These are phyloP conservation scores for Pogonophryne albipinna DNA, from an alignment of 2,797 vertebrate genomes.

Conservation along the genomic window DNA sequence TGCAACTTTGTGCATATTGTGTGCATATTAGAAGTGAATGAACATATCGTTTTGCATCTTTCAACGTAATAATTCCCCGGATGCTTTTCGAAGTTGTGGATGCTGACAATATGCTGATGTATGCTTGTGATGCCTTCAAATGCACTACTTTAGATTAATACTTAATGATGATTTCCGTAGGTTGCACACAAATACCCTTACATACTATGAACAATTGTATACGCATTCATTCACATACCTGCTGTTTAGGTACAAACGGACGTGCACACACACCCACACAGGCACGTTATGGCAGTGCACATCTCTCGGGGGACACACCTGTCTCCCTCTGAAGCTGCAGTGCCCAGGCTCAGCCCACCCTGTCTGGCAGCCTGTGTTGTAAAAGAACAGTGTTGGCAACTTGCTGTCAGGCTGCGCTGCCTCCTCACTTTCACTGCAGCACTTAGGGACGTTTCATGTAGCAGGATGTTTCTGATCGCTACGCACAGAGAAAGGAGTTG, in stretches of 20 bases:
- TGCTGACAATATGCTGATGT: conserved; percentile 9
- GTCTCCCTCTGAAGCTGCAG: conserved; percentile 50
- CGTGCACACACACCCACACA: not conserved
- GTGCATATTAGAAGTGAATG: conserved; percentile 9
- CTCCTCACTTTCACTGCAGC: conserved; percentile 37
- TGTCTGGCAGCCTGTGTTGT: conserved; percentile 33
- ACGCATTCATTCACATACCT: no score
- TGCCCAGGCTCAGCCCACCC: conserved; percentile 35
- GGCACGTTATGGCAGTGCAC: conserved; percentile 16
- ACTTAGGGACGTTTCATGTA: not conserved
- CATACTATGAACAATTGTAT: not conserved
- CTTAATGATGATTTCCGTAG: conserved; percentile 23
- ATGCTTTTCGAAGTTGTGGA: not conserved
- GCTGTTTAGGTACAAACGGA: not conserved
- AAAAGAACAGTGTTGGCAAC: conserved; percentile 38
- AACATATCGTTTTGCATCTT: conserved; percentile 2
- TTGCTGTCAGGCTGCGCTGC: conserved; percentile 26
- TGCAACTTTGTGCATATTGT: conserved; percentile 12
- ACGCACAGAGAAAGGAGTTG: not conserved
- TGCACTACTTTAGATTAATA: conserved; percentile 16
- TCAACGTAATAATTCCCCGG: not conserved
- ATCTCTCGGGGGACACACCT: conserved; percentile 53
- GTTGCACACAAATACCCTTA: not conserved
- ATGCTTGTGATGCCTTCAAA: not conserved
- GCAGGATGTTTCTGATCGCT: not conserved